These are phyloP conservation scores for Alethe castanea DNA, from an alignment of 2,113 vertebrate species.

Conservation along the genomic window DNA sequence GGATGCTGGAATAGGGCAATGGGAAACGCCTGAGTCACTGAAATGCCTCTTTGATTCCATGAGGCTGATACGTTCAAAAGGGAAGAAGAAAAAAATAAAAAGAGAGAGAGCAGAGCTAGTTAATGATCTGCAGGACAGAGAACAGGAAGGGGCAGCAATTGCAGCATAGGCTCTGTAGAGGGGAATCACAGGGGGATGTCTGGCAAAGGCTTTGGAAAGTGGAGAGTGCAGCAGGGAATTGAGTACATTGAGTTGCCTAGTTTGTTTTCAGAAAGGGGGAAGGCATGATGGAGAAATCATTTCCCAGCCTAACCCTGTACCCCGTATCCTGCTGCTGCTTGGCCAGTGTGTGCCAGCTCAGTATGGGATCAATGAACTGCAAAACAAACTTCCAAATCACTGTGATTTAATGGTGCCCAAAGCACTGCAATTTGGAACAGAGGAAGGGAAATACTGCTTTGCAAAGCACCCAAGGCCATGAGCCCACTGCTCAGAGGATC, in stretches of 20 bases:
- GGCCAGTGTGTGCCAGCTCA: not conserved
- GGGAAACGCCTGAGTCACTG: slow-evolving; percentile 83
- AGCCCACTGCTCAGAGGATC: not conserved
- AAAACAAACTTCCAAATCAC: not conserved
- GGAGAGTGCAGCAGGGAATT: not conserved
- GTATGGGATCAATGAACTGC: fast-evolving
- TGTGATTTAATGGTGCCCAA: not conserved
- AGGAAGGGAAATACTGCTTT: not conserved
- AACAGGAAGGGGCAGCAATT: slow-evolving; percentile 54
- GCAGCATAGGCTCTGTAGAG: not conserved
- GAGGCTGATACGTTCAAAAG: slow-evolving; percentile 61
- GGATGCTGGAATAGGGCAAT: slow-evolving; percentile 84
- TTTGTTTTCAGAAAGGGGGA: not conserved
- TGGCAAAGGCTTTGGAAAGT: slow-evolving; percentile 23
- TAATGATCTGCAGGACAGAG: slow-evolving; percentile 43
- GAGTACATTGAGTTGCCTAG: not conserved
- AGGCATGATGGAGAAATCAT: not conserved
- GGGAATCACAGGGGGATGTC: not conserved
- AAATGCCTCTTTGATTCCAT: slow-evolving; percentile 81
- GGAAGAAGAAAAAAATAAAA: slow-evolving; percentile 54
- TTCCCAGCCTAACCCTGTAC: not conserved
- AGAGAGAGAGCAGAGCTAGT: slow-evolving; percentile 26
- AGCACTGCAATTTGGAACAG: not conserved
- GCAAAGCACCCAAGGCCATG: slow-evolving; percentile 1
- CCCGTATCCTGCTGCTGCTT: not conserved